Evolutionary conservation across 1,140 invertebrate species (phyloP).

Genomic region (Drosophila prosaltans): DNA sequence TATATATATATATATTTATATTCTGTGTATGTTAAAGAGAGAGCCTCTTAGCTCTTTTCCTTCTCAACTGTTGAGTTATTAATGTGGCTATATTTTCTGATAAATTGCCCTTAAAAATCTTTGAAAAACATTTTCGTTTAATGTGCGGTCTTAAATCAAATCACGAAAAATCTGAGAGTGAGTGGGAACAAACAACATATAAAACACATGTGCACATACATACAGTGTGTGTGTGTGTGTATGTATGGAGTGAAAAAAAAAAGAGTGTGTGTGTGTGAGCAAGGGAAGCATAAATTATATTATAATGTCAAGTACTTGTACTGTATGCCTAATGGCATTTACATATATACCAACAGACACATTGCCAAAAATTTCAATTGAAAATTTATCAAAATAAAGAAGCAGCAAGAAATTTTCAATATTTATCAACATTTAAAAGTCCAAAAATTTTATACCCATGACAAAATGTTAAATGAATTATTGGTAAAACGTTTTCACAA

Average conservation of each 20-base stretch:
- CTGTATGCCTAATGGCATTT: conserved; percentile 10
- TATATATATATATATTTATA: too few relatives aligned
- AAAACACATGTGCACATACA: conserved; percentile 49
- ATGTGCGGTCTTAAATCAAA: conserved; percentile 71
- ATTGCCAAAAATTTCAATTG: conserved; percentile 1
- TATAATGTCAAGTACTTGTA: conserved; percentile 20
- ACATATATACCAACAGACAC: background rate
- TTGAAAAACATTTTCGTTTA: conserved; percentile 48
- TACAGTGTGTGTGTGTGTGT: conserved; percentile 1
- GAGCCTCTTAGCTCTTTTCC: conserved; percentile 5
- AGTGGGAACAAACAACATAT: conserved; percentile 20
- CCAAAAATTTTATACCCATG: too few relatives aligned
- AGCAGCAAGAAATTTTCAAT: conserved; percentile 1
- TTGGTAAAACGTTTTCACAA: too few relatives aligned
- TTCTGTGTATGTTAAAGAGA: background rate
- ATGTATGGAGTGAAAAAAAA: background rate
- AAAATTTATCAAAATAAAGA: conserved; percentile 1
- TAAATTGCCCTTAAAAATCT: conserved; percentile 33
- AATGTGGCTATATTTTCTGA: conserved; percentile 47
- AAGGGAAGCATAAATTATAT: conserved; percentile 14
- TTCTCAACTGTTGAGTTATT: conserved; percentile 41
- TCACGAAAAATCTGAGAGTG: conserved; percentile 39
- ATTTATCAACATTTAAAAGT: background rate
- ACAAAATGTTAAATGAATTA: too few relatives aligned
- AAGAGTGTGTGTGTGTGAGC: background rate